phyloP scores from a whole-genome alignment of 1,140 invertebrate species.

The Mercenaria mercenaria region DNA sequence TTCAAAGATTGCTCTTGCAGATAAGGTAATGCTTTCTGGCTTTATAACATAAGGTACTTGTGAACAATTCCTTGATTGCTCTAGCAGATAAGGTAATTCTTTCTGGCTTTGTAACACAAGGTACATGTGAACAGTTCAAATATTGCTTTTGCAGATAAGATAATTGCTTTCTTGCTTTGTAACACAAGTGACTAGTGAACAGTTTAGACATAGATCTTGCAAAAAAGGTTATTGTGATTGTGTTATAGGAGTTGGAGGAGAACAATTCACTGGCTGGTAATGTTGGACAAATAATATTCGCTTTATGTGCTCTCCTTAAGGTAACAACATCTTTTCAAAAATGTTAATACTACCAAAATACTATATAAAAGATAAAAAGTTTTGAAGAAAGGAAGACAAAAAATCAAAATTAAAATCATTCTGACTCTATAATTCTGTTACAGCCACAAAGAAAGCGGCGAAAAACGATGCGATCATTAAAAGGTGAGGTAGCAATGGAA shows the following conservation, averaged over 20 bases:
- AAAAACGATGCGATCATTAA: not conserved
- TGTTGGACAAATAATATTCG: no score
- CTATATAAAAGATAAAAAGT: no score
- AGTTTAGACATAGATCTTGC: not conserved
- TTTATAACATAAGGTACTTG: no score
- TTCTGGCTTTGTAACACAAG: constrained; percentile 95
- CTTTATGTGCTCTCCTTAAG: no score
- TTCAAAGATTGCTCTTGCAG: not conserved
- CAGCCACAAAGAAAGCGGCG: not conserved
- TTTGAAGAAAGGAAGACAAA: no score
- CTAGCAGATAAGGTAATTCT: constrained; percentile 87
- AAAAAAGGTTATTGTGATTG: not conserved
- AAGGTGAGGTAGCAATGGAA: constrained; percentile 13
- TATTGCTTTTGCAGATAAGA: constrained; percentile 74
- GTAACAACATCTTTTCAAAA: no score
- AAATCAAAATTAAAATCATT: no score
- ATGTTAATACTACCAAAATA: no score
- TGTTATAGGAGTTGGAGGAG: no score
- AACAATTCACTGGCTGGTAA: no score
- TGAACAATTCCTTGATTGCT: no score
- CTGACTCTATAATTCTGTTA: not conserved
- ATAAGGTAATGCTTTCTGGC: not conserved
- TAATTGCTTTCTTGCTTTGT: constrained; percentile 55
- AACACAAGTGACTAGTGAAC: no score
- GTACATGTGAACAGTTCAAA: constrained; percentile 87